phyloP scores from a whole-genome alignment of 2,888 invertebrate species.

The Caradrina clavipalpis region DNA sequence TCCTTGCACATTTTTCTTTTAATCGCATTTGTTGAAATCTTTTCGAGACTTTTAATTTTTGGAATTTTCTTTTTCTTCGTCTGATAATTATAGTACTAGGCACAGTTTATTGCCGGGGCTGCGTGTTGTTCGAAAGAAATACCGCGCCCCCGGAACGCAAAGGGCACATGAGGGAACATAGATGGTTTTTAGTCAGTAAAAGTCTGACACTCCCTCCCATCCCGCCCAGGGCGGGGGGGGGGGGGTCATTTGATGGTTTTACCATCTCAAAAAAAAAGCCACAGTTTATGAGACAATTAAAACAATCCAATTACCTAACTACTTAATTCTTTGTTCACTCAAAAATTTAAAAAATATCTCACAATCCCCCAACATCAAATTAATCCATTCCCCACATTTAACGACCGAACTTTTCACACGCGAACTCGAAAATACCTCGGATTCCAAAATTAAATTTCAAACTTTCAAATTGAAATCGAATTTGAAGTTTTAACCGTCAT shows the following conservation, averaged over 20 bases:
- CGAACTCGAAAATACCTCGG: constrained; percentile 38
- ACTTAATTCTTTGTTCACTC: neutral
- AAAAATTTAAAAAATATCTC: constrained; percentile 17
- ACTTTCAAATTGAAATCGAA: constrained; percentile 63
- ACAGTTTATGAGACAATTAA: neutral
- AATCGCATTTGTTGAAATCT: neutral
- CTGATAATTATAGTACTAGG: neutral
- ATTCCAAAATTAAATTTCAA: constrained; percentile 60
- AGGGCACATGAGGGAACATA: no score
- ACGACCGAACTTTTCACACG: constrained; percentile 57
- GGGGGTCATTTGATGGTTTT: no score
- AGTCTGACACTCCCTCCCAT: no score
- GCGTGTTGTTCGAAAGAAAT: no score
- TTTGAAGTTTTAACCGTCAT: constrained; percentile 67
- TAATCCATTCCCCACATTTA: constrained; percentile 44
- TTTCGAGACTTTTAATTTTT: neutral
- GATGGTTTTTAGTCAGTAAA: no score
- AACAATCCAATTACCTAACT: neutral
- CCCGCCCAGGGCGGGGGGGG: no score
- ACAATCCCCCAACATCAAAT: constrained; percentile 30
- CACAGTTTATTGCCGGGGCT: no score
- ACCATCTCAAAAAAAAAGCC: no score
- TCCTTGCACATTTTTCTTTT: no score
- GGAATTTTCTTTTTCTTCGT: neutral
- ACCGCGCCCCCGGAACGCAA: no score